Evolutionary conservation across 2,113 vertebrate genomes (phyloP), one percentile per base, ranked within the genome.

Genomic region (Engystomops pustulosus): DNA sequence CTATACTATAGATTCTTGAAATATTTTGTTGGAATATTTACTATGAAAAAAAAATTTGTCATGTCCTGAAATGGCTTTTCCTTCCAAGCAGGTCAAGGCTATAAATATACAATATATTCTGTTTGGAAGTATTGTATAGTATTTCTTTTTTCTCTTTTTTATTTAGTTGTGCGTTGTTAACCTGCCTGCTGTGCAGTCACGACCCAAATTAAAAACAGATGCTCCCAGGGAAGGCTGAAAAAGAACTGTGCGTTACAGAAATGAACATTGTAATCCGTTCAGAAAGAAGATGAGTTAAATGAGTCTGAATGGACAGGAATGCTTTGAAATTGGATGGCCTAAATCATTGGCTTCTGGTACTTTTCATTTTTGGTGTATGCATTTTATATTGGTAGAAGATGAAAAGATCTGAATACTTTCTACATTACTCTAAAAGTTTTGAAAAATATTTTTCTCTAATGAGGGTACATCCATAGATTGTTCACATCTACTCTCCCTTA

Each of bases 181-280:
- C 82, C 82, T 84, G 82, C 62, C 74, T 69, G 82, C 82, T 78
- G 82, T 78, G 74, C 65, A 78, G 58, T 84, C 45, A 69, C 49
- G 45, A 55, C 23, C 60, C 49, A 69, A 84, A 84, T 84, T 69
- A 51, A 84, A 84, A 84, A 78, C 82, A 84, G 60, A 84, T 84
- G 82, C 45, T 41, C 45, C 23, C 3, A 14, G 62, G n/a, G 74
- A 78, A 84, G 55, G 53, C 36, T 25, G 58, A 84, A 78, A 78
- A 78, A 44, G 72, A 78, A 36, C 74, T 69, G 74, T 69, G 67
- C 32, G 44, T 84, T 69, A 78, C 20, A 78, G 34, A 51, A 84
- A 58, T 78, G 72, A 78, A 78, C 60, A 44, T 65, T 84, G 72
- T 84, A 84, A 84, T 77, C 72, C 69, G 74, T 55, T 51, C 62